phyloP scores from a whole-genome alignment of 2,113 vertebrate species.

The Lepisosteus osseus region DNA sequence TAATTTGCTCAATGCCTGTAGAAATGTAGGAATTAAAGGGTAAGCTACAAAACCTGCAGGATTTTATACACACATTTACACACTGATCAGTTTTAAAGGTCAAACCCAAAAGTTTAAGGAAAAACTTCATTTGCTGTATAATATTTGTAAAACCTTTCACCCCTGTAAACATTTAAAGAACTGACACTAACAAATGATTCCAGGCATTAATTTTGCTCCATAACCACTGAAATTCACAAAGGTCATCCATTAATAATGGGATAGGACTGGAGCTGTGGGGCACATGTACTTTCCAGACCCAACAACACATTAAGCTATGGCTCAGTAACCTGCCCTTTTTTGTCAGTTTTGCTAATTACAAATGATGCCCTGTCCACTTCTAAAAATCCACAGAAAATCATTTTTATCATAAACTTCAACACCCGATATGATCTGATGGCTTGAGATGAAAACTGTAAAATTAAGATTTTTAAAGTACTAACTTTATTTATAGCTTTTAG shows the following conservation, averaged over 20 bases:
- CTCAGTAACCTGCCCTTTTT: conserved; percentile 33
- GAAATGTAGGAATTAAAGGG: no score
- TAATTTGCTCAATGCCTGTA: no score
- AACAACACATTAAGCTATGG: conserved; percentile 38
- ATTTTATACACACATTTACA: no score
- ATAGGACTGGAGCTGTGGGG: conserved; percentile 32
- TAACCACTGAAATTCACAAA: conserved; percentile 45
- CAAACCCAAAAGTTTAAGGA: background rate
- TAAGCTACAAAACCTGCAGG: no score
- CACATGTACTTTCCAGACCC: conserved; percentile 37
- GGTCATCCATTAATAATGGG: conserved; percentile 52
- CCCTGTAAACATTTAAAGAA: background rate
- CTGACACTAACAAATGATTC: conserved; percentile 44
- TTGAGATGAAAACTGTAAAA: background rate
- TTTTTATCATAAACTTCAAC: conserved; percentile 9
- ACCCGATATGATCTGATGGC: conserved; percentile 18
- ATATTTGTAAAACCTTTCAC: background rate
- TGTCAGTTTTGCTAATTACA: conserved; percentile 46
- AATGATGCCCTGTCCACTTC: conserved; percentile 25
- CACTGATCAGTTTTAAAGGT: background rate
- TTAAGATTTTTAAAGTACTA: no score
- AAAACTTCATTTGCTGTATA: background rate
- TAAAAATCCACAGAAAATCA: conserved; percentile 22
- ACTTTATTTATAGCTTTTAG: no score
- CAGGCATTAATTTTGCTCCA: conserved; percentile 40